phyloP scores from a whole-genome alignment of 2,797 vertebrate species.

The Cynodonichthys magdalenae region DNA sequence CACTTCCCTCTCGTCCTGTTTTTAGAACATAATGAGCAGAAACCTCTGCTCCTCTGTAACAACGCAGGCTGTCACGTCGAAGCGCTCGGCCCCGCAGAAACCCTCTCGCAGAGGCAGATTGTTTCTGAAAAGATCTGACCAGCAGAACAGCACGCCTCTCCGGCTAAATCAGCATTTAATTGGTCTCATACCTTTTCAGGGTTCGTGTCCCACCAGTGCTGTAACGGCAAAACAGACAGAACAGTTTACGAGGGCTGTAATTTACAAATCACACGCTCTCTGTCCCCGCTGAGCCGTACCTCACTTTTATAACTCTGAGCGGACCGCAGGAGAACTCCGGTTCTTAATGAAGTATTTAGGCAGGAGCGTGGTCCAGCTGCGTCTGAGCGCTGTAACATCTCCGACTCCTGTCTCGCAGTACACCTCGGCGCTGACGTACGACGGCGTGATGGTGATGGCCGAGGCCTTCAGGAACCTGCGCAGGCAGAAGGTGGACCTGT shows the following conservation, averaged over 20 bases:
- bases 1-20: slow-evolving; percentile 14
- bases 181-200: slow-evolving; percentile 30
- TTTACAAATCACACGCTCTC: slow-evolving; percentile 27
- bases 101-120: slow-evolving; percentile 28
- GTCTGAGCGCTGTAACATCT: not conserved
- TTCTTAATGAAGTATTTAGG: not conserved
- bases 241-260: slow-evolving; percentile 1
- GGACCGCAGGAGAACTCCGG: not conserved
- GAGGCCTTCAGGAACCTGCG: slow-evolving; percentile 94
- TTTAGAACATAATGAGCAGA: slow-evolving; percentile 52
- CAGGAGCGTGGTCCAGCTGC: not conserved
- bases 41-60: slow-evolving; percentile 28
- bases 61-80: not conserved
- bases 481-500: slow-evolving; percentile 93
- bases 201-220: slow-evolving; percentile 2
- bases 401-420: slow-evolving; percentile 79
- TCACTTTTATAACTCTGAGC: slow-evolving; percentile 2
- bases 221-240: slow-evolving; percentile 30
- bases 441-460: slow-evolving; percentile 96
- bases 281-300: slow-evolving; percentile 6
- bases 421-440: slow-evolving; percentile 93
- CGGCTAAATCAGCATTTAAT: slow-evolving; percentile 60
- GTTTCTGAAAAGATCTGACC: slow-evolving; percentile 45
- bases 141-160: slow-evolving; percentile 43
- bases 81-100: slow-evolving; percentile 36